Percentiles rank a stretch among this genome's conserved stretches.
These are phyloP conservation scores for Scaptomyza reducta DNA, from an alignment of 2,888 invertebrate species.

Conservation along the genomic window DNA sequence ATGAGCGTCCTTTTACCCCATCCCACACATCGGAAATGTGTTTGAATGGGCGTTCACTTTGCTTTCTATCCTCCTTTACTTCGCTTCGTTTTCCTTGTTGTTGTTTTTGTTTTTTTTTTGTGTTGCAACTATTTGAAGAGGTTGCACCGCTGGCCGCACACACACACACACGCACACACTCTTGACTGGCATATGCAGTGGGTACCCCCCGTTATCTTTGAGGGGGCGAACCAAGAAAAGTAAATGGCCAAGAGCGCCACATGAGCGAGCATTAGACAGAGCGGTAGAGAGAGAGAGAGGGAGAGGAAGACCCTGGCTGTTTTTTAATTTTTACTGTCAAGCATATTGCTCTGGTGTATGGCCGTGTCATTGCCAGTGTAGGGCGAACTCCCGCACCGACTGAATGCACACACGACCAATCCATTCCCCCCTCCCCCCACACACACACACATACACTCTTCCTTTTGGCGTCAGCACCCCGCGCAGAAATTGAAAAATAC, in stretches of 20 bases:
- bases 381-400: background rate
- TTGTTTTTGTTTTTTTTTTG: conserved; percentile 26
- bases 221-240: conserved; percentile 71
- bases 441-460: background rate
- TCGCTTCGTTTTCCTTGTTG: conserved; percentile 6
- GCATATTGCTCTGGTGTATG: conserved; percentile 52
- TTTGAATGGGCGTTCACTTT: conserved; percentile 59
- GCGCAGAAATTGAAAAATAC: conserved; percentile 76
- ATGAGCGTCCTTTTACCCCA: conserved; percentile 51
- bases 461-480: conserved; percentile 11
- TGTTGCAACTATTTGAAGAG: conserved; percentile 61
- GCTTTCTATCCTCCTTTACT: conserved; percentile 22
- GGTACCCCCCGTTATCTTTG: conserved; percentile 68
- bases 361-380: conserved; percentile 48
- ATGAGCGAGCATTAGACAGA: conserved; percentile 63
- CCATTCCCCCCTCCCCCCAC: background rate
- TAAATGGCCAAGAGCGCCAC: conserved; percentile 65
- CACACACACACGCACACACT: conserved; percentile 24
- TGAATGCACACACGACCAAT: conserved; percentile 22
- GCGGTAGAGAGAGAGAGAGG: background rate
- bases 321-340: conserved; percentile 59
- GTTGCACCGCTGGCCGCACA: conserved; percentile 65
- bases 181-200: conserved; percentile 42
- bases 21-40: conserved; percentile 66
- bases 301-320: conserved; percentile 36